Evolutionary conservation across 1,140 invertebrate genomes (phyloP).

Genomic region (Eubasilissa regina): DNA sequence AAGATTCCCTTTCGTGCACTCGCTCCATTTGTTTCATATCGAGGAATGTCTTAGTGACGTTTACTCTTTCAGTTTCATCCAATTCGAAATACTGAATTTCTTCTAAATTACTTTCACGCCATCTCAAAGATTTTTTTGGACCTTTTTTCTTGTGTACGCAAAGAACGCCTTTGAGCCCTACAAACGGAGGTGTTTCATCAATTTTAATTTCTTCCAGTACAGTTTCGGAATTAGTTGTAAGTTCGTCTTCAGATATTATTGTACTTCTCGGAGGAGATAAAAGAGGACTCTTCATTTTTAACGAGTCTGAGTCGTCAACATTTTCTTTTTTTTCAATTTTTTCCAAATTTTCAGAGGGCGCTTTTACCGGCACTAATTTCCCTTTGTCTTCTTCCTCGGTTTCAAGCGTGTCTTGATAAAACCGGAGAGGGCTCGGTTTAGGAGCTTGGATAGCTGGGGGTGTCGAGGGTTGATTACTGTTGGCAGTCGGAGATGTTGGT

Average conservation of each 20-base stretch:
- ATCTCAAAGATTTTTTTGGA: conserved; percentile 87
- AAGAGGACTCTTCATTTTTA: conserved; percentile 56
- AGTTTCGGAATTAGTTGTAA: conserved; percentile 61
- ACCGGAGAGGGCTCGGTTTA: conserved; percentile 79
- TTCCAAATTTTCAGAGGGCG: conserved; percentile 51
- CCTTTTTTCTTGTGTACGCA: conserved; percentile 80
- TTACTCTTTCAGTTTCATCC: conserved; percentile 94
- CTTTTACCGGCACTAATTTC: conserved; percentile 11
- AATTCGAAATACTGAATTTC: conserved; percentile 91
- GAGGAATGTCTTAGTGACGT: conserved; percentile 93
- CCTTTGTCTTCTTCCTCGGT: conserved; percentile 72
- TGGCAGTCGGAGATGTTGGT: conserved; percentile 65
- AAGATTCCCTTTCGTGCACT: conserved; percentile 86
- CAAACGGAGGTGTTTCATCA: conserved; percentile 29
- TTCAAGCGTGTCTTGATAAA: conserved; percentile 93
- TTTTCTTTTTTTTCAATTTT: conserved; percentile 52
- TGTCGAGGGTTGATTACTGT: conserved; percentile 64
- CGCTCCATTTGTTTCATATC: conserved; percentile 94
- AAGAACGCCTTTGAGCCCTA: conserved; percentile 77
- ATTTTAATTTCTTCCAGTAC: conserved; percentile 66
- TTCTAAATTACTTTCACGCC: conserved; percentile 87
- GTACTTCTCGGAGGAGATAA: conserved; percentile 42
- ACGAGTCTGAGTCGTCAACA: conserved; percentile 40
- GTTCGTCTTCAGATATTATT: conserved; percentile 51
- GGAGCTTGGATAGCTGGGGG: conserved; percentile 68